Percentiles rank a stretch among this genome's conserved stretches.
These are phyloP conservation scores for Eulemur mongoz DNA, from an alignment of 2,797 vertebrate genomes.

Conservation along the genomic window DNA sequence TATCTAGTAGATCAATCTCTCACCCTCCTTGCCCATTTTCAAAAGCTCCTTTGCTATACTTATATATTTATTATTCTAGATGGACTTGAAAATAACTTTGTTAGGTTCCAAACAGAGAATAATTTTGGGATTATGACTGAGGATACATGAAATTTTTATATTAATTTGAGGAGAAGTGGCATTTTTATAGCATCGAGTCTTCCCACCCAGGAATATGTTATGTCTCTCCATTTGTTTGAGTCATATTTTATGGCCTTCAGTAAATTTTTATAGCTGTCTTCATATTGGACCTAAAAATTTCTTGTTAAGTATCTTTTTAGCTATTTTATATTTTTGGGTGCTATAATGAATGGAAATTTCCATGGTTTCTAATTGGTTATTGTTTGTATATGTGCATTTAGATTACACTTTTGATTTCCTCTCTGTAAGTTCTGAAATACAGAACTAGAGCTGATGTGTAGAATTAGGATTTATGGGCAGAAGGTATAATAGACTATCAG, in stretches of 20 bases:
- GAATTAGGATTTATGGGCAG: background rate
- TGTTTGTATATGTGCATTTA: background rate
- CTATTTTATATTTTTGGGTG: background rate
- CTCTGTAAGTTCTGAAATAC: background rate
- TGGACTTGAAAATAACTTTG: slow-evolving; percentile 43
- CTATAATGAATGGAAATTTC: background rate
- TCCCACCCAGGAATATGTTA: slow-evolving; percentile 51
- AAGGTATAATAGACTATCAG: background rate
- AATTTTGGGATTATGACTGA: background rate
- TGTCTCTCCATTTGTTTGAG: slow-evolving; percentile 53
- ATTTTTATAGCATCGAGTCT: slow-evolving; percentile 8
- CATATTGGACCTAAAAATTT: slow-evolving; percentile 43
- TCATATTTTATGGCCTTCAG: slow-evolving; percentile 50
- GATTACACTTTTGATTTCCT: background rate
- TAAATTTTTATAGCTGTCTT: slow-evolving; percentile 59
- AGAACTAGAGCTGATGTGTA: background rate
- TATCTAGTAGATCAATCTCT: background rate
- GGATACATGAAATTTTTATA: slow-evolving; percentile 19
- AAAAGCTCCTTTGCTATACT: background rate
- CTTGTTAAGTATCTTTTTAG: slow-evolving; percentile 57
- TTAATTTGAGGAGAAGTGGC: slow-evolving; percentile 47
- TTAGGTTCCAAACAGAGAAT: slow-evolving; percentile 39
- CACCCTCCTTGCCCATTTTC: background rate
- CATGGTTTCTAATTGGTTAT: background rate
- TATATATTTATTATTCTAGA: slow-evolving; percentile 26